Base-by-base conservation (phyloP, 2,888 invertebrate genomes). In the Agonopterix heracliana region DNA sequence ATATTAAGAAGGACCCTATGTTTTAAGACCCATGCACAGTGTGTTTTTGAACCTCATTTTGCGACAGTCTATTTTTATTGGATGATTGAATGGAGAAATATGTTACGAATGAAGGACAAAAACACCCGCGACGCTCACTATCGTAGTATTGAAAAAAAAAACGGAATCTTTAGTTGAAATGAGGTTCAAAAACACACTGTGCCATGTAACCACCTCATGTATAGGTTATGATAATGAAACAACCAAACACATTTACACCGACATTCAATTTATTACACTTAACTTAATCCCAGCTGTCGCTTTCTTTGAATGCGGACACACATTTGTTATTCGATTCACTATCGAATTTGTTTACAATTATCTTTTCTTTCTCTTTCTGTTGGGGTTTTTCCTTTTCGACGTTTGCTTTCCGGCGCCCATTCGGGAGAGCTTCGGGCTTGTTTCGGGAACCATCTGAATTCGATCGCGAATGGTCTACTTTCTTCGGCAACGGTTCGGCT, bases 231-330 rank as follows among this genome's bases (percentile, higher is more conserved):
- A 2, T n/a, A 40, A 34, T 44, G 44, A 45, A 43, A 46, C 57
- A 61, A 41, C 46, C 54, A 49, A 58, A 64, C 64, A 57, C 57
- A 54, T 50, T 12, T 11, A 49, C 42, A 42, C 58, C 26, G 48
- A 60, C 53, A 53, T 56, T 56, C 60, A 7, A 26, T 26, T 26
- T 26, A 26, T 26, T 26, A 5, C 7, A 61, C 58, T 63, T 61
- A 58, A 43, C 53, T 72, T 71, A 87, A 63, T 84, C 85, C 86
- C 86, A 87, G 67, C 68, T 77, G 49, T 84, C 82, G 54, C 82
- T 86, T 63, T 86, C 86, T 59, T 81, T 79, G 61, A 87, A 87
- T 54, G 78, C 80, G 3, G 71, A 46, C 44, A 82, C 83, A 54
- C 81, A 73, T 40, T 69, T 66, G 40, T 68, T 59, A 52, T 71